Conservation (phyloP, 23 tunicate genomes). For the Trididemnum miniatum region DNA sequence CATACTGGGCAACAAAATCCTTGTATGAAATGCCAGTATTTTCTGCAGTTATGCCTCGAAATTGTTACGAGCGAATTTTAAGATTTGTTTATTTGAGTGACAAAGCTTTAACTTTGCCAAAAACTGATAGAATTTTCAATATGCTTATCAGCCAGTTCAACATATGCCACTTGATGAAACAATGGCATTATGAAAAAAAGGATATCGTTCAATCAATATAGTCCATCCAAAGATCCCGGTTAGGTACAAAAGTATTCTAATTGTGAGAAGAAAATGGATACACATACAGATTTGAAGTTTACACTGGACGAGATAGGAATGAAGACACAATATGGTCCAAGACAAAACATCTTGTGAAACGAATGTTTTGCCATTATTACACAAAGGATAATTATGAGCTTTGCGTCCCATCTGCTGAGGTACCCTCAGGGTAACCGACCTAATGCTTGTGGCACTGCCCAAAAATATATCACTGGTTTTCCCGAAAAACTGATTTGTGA, state of each 20-base stretch:
- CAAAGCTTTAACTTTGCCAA: constrained; percentile 1
- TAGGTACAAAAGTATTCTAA: constrained; percentile 19
- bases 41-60: constrained; percentile 9
- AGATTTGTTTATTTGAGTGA: constrained; percentile 7
- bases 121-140: constrained; percentile 12
- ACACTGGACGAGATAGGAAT: constrained; percentile 1
- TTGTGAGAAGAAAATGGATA: constrained; percentile 7
- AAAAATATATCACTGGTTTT: constrained; percentile 19
- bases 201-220: constrained; percentile 19
- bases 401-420: constrained; percentile 8
- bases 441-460: constrained; percentile 12
- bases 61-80: not conserved
- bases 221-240: constrained; percentile 4
- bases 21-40: constrained; percentile 11
- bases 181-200: not conserved
- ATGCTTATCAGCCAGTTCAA: not conserved
- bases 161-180: constrained; percentile 13
- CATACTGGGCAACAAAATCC: constrained; percentile 5
- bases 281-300: constrained; percentile 26
- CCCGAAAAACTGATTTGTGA: constrained; percentile 17
- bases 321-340: constrained; percentile 14
- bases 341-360: constrained; percentile 14
- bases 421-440: not conserved
- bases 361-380: constrained; percentile 5
- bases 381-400: constrained; percentile 30